A percentile compares a stretch with the other conserved stretches of the same genome.
Evolutionary conservation across 2,113 vertebrate genomes (phyloP).

Genomic region (Scomber japonicus): DNA sequence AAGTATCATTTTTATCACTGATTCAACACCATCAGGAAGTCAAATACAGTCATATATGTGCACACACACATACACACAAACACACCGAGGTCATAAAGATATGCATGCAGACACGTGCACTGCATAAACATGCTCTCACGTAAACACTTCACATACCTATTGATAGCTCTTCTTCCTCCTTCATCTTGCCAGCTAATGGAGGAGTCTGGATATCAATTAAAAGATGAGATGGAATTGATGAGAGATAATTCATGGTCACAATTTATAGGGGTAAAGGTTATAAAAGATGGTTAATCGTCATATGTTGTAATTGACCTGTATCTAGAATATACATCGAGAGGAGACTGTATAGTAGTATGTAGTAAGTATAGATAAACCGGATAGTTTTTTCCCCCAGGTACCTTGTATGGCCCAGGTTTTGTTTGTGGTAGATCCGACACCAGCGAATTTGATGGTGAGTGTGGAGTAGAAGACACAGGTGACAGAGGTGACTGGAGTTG

Average conservation of each 20-base stretch:
- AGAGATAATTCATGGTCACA: constrained; percentile 16
- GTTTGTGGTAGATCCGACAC: constrained; percentile 9
- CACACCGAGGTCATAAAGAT: background rate
- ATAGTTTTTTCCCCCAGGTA: background rate
- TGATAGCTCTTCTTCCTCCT: constrained; percentile 29
- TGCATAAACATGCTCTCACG: too few species aligned
- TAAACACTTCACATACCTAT: constrained; percentile 45
- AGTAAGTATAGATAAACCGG: constrained; percentile 15
- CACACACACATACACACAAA: constrained; percentile 1
- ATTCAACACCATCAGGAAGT: too few species aligned
- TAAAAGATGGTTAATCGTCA: constrained; percentile 3
- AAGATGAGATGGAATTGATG: constrained; percentile 1
- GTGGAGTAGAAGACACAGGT: constrained; percentile 23
- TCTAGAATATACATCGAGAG: background rate
- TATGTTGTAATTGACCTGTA: constrained; percentile 19
- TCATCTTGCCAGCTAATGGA: constrained; percentile 4
- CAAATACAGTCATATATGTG: too few species aligned
- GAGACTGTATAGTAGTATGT: too few species aligned
- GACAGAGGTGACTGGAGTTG: constrained; percentile 33
- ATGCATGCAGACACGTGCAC: too few species aligned
- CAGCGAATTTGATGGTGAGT: background rate
- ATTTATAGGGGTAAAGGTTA: background rate
- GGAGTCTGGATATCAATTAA: constrained; percentile 9
- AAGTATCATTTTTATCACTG: too few species aligned
- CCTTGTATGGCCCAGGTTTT: background rate